phyloP scores from a whole-genome alignment of 1,140 invertebrate genomes.

The Lutraria rhynchaena region DNA sequence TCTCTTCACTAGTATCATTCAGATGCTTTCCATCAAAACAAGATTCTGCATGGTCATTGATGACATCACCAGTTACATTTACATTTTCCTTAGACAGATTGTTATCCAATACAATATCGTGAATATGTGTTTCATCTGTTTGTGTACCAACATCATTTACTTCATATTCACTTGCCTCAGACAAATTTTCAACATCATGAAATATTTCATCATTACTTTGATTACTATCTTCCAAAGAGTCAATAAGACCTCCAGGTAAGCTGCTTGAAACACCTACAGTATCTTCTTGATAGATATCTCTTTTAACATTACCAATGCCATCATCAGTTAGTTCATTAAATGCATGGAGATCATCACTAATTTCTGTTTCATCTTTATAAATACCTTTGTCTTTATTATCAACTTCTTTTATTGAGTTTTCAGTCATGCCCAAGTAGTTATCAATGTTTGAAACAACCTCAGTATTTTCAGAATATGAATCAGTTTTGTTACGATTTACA shows the following conservation, averaged over 20 bases:
- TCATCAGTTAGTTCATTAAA: neutral
- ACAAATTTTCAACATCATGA: conserved; percentile 3
- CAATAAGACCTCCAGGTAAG: neutral
- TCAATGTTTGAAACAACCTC: neutral
- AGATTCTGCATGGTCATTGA: too few species aligned
- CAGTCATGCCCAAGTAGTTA: too few species aligned
- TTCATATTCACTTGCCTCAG: conserved; percentile 26
- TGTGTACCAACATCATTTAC: conserved; percentile 25
- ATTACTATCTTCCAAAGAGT: neutral
- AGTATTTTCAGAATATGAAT: neutral
- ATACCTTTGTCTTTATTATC: neutral
- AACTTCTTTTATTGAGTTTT: neutral
- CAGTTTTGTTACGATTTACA: neutral
- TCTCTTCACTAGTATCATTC: too few species aligned
- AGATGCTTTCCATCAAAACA: too few species aligned
- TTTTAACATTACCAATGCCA: neutral
- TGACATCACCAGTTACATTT: too few species aligned
- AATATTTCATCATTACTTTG: neutral
- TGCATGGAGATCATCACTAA: neutral
- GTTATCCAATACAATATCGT: too few species aligned
- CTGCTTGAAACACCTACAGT: neutral
- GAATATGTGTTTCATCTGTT: neutral
- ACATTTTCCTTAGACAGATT: too few species aligned
- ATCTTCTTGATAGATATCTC: neutral
- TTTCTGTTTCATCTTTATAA: neutral